Evolutionary conservation across 2,113 vertebrate genomes (phyloP), one percentile per base, ranked within the genome.

Genomic region (Cololabis saira): DNA sequence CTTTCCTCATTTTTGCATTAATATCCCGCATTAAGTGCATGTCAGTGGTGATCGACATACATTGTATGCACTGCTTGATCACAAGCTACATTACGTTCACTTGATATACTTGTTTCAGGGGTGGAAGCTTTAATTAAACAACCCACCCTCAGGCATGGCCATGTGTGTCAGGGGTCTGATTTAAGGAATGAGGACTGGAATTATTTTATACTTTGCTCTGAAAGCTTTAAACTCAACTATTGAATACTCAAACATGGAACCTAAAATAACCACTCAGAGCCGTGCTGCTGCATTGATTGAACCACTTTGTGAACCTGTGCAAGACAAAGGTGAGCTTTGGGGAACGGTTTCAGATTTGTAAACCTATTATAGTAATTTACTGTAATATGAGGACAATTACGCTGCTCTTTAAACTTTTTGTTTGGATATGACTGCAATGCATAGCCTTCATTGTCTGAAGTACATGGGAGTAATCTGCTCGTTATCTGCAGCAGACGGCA

Each of bases 1-100:
- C 85, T 86, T 81, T 72, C 54, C 65, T 72, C 75, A 61, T 81
- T 74, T 58, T 76, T 47, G 62, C 83, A 72, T 82, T 72, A 48
- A 76, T 71, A 49, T 75, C 67, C 64, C 58, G 61, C 84, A 77
- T 76, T 14, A 40, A 76, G 65, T 37, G 47, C 80, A 74, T 57
- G 37, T 37, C 73, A 73, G 55, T 69, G 40, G 73, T 52, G 56
- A 61, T 72, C n/a, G 14, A 18, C 58, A 63, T 17, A 59, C 45
- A 58, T 74, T 13, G 1, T 40, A 48, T 21, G 62, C 78, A 64
- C 45, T 45, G 67, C 77, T 76, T 62, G 53, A 68, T 53, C 60
- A 67, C 59, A 22, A 27, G 69, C 64, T 69, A 48, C 61, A 72
- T 85, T 56, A 55, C 62, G 59, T 66, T 71, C 48, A 70, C 63